Base-by-base conservation (phyloP, 1,140 invertebrate genomes). In the Heliconius nattereri region DNA sequence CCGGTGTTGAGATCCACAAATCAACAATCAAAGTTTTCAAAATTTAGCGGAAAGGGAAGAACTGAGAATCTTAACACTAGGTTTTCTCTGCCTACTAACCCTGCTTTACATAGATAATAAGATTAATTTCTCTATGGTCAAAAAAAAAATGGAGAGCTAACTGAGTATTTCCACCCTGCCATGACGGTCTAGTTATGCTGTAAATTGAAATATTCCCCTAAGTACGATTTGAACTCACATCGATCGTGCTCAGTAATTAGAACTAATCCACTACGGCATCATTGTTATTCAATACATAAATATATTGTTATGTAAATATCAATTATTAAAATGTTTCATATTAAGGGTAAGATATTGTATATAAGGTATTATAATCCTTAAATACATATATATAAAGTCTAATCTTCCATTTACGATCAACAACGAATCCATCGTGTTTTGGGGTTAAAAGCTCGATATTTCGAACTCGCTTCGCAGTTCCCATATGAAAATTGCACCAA, bases 401-500 rank as follows among this genome's bases (percentile, higher is more conserved):
- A 29, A 66, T 66, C 23, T 66, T 16, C 11, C 9, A 66, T 66
- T 66, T 66, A 26, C 26, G 5, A 66, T 66, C 23, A 66, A 29
- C 6, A 66, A 26, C 23, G 6, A 26, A 29, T 26, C 26, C 60
- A 29, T 66, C 60, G 26, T 45, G 60, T 66, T 66, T 29, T 66
- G 60, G 23, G 60, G 60, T 66, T 66, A 66, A 66, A 66, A 66
- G 60, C 11, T 66, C 60, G n/a, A 66, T 66, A 66, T 66, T 66
- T 66, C 60, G 7, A 29, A n/a, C 54, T 57, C 60, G 60, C 60
- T 66, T 29, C 23, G 29, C 60, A 66, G 60, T 66, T 66, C 60
- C 60, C 60, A 66, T 66, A 66, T 29, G 60, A 66, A 66, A 66
- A 66, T 66, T 66, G 29, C 60, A 66, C 60, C 60, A 66, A 66